Conservation (phyloP, 2,113 vertebrate genomes). For the Euleptes europaea region DNA sequence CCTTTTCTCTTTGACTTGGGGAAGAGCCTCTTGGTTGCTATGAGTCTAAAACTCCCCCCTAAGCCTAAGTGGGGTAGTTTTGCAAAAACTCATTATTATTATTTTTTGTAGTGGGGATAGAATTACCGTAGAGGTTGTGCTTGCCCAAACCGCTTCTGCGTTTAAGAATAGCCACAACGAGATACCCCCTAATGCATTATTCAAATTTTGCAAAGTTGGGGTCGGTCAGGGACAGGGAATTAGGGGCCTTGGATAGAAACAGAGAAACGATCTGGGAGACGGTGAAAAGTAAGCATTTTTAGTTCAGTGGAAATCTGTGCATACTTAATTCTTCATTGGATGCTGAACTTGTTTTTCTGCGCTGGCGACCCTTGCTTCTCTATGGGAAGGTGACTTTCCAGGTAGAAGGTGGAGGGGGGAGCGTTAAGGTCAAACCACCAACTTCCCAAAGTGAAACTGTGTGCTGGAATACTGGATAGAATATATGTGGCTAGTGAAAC, state of each 20-base stretch:
- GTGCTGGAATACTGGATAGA: neutral
- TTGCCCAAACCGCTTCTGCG: neutral
- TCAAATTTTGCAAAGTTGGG: neutral
- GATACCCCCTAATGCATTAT: neutral
- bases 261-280: neutral
- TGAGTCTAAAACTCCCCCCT: neutral
- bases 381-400: neutral
- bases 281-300: neutral
- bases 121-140: neutral
- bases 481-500: neutral
- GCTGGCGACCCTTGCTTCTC: neutral
- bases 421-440: neutral
- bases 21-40: neutral
- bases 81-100: neutral
- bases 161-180: neutral
- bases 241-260: neutral
- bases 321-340: neutral
- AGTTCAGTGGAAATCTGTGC: rapidly evolving
- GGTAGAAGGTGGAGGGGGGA: neutral
- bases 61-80: neutral
- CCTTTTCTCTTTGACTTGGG: slow-evolving; percentile 33
- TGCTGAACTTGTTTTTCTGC: neutral
- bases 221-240: too few relatives aligned
- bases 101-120: too few relatives aligned
- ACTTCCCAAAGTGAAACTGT: neutral